Evolutionary conservation across 92 coral and sea anemone genomes (phyloP).

Genomic region (Siderastrea siderea): DNA sequence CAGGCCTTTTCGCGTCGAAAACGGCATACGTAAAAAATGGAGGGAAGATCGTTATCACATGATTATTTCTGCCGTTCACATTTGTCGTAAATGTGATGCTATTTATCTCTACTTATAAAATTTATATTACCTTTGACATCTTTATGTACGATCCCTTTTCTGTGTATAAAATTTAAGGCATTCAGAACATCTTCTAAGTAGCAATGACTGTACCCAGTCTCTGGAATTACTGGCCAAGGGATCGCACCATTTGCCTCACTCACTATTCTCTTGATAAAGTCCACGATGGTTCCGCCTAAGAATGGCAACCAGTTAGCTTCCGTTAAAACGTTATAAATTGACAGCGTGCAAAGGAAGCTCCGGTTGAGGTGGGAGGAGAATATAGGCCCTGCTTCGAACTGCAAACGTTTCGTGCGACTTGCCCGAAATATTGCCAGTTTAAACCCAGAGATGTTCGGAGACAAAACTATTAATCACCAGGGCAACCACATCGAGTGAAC

Average conservation of each 20-base stretch:
- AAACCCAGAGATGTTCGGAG: too few species aligned
- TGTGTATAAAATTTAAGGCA: slow-evolving; percentile 68
- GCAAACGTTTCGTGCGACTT: too few species aligned
- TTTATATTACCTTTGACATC: slow-evolving; percentile 67
- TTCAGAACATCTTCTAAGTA: slow-evolving; percentile 55
- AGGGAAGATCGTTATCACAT: neutral
- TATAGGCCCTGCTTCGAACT: too few species aligned
- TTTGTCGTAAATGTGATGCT: neutral
- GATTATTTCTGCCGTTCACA: too few species aligned
- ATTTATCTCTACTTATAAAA: too few species aligned
- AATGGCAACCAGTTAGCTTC: neutral
- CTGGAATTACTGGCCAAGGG: slow-evolving; percentile 16
- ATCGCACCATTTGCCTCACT: neutral
- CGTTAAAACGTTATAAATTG: neutral
- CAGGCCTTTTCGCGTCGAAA: too few species aligned
- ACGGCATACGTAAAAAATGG: too few species aligned
- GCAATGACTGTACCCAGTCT: neutral
- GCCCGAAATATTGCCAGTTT: too few species aligned
- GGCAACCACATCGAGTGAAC: too few species aligned
- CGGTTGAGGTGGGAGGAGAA: too few species aligned
- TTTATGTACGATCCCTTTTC: slow-evolving; percentile 70
- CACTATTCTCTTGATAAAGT: neutral
- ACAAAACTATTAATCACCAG: too few species aligned
- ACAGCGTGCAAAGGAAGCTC: too few species aligned
- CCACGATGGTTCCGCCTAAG: slow-evolving; percentile 55